Conservation (phyloP, 2,888 invertebrate species). For the Drosophila meridiana region DNA sequence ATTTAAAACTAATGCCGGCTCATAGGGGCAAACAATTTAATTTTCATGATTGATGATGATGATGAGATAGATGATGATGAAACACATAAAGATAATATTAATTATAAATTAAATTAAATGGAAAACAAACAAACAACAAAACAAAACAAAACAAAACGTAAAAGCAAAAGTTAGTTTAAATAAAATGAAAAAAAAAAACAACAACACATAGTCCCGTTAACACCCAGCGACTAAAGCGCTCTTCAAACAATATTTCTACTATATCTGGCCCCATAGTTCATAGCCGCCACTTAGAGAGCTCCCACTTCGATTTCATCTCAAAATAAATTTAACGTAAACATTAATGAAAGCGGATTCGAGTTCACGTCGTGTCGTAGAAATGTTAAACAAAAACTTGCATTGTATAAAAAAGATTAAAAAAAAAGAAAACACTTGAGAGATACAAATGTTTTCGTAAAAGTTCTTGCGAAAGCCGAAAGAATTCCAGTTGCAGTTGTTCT, state of each 20-base stretch:
- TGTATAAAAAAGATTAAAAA: conserved; percentile 59
- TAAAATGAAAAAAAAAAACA: conserved; percentile 34
- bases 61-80: conserved; percentile 28
- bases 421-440: conserved; percentile 32
- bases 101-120: conserved; percentile 74
- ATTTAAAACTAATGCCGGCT: conserved; percentile 72
- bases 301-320: conserved; percentile 39
- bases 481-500: conserved; percentile 80
- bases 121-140: conserved; percentile 34
- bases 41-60: conserved; percentile 63
- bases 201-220: conserved; percentile 38
- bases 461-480: conserved; percentile 29
- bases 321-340: conserved; percentile 33
- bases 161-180: conserved; percentile 71
- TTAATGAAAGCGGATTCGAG: conserved; percentile 43
- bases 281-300: conserved; percentile 41
- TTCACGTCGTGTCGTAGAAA: conserved; percentile 69
- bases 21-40: conserved; percentile 63
- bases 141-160: conserved; percentile 32
- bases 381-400: conserved; percentile 59
- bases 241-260: conserved; percentile 33
- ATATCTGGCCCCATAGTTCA: conserved; percentile 39
- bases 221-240: conserved; percentile 29
- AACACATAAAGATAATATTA: conserved; percentile 74
- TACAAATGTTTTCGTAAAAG: conserved; percentile 30